Base-by-base conservation (phyloP, 1,140 invertebrate species). In the Lucilia cuprina region DNA sequence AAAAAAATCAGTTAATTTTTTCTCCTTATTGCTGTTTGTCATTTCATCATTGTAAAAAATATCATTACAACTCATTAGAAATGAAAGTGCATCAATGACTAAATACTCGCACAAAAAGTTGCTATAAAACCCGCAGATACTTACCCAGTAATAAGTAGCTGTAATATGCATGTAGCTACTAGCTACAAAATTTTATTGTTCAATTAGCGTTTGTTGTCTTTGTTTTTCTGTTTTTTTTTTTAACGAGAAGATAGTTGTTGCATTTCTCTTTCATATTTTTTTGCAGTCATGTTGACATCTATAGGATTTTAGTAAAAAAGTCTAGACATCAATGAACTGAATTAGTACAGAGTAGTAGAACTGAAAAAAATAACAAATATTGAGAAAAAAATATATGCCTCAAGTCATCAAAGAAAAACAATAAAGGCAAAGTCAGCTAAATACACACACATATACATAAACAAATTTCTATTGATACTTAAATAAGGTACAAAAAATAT, bases 251-350 rank as follows among this genome's bases (percentile, higher is more conserved):
- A 60, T 60, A 14, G 55, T 17, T 55, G 5, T 17, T 60, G 14
- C 9, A 55, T 55, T 60, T 60, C 14, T 17, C n/a, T 60, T 60
- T 7, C n/a, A 60, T 60, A 60, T 17, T 14, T 60, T 17, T 60
- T 60, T n/a, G 55, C n/a, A n/a, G 7, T n/a, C 5, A n/a, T 55
- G 3, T 60, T n/a, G 55, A 7, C 14, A 60, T 17, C 14, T 60
- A 60, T 60, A n/a, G 14, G 14, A 14, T 60, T 17, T 17, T 17
- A 60, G 55, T 60, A n/a, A 60, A 60, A 60, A 60, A 17, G 55
- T 60, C 55, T 60, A 60, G 55, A 60, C 55, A 60, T 60, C 55
- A 60, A 60, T 60, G 55, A 60, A 60, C 55, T 60, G 55, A 60
- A 60, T 60, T 60, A 60, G 55, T 60, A 60, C 55, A 60, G n/a